Evolutionary conservation across 2,888 invertebrate species (phyloP).

Genomic region (Clistopyga incitator): DNA sequence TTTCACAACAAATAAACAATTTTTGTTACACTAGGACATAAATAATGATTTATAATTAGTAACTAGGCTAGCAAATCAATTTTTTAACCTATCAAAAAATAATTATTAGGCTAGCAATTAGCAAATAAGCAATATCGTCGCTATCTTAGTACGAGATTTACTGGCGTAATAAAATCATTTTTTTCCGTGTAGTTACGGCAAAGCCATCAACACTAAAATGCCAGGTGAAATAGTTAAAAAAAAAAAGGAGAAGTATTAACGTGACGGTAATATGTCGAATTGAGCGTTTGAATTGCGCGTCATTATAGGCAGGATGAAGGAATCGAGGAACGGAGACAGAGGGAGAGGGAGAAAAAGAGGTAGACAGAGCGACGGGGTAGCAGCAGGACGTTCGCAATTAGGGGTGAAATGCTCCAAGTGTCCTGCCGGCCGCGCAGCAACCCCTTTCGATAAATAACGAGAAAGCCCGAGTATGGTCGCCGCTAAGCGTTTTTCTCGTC

Average conservation of each 20-base stretch:
- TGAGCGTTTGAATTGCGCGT: not conserved
- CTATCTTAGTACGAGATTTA: too few species aligned
- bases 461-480: slow-evolving; percentile 1
- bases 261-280: not conserved
- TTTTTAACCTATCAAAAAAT: too few species aligned
- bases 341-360: not conserved
- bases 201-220: too few species aligned
- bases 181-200: too few species aligned
- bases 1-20: too few species aligned
- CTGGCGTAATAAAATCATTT: too few species aligned
- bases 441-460: slow-evolving; percentile 52
- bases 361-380: not conserved
- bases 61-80: too few species aligned
- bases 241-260: not conserved
- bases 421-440: slow-evolving; percentile 15
- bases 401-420: slow-evolving; percentile 39
- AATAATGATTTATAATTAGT: too few species aligned
- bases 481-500: slow-evolving; percentile 49
- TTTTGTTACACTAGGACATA: too few species aligned
- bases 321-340: not conserved
- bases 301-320: not conserved
- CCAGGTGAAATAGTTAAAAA: not conserved
- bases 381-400: slow-evolving; percentile 30
- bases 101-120: too few species aligned
- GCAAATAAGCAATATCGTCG: too few species aligned